These are phyloP conservation scores for Cyprinodon variegatus DNA, from an alignment of 2,113 vertebrate species.

Conservation along the genomic window DNA sequence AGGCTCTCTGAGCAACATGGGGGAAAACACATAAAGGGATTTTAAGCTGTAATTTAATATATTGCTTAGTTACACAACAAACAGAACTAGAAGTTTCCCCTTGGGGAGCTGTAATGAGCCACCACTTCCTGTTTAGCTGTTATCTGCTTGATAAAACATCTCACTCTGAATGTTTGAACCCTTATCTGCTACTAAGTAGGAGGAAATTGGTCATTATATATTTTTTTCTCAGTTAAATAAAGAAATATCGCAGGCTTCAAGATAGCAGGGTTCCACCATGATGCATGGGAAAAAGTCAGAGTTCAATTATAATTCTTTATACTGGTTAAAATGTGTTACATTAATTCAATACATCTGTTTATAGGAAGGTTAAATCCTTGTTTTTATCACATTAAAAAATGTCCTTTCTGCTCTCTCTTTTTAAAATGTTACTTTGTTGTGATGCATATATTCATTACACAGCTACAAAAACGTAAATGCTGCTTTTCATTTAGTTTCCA, in stretches of 20 bases:
- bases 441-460: too few relatives aligned
- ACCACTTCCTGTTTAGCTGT: conserved; percentile 30
- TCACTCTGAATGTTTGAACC: conserved; percentile 16
- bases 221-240: not conserved
- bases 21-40: conserved; percentile 1
- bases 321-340: not conserved
- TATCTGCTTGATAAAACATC: conserved; percentile 26
- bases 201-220: not conserved
- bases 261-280: not conserved
- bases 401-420: not conserved
- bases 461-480: not conserved
- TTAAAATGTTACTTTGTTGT: not conserved
- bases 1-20: not conserved
- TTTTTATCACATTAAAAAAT: not conserved
- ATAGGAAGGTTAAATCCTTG: not conserved
- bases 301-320: not conserved
- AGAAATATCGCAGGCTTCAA: not conserved
- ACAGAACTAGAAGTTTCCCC: conserved; percentile 23
- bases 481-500: too few relatives aligned
- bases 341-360: not conserved
- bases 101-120: conserved; percentile 30
- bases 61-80: conserved; percentile 26
- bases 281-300: not conserved
- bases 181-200: not conserved
- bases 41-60: conserved; percentile 35